These are phyloP conservation scores for Tridacna crocea DNA, from an alignment of 2,888 invertebrate genomes.

Conservation along the genomic window DNA sequence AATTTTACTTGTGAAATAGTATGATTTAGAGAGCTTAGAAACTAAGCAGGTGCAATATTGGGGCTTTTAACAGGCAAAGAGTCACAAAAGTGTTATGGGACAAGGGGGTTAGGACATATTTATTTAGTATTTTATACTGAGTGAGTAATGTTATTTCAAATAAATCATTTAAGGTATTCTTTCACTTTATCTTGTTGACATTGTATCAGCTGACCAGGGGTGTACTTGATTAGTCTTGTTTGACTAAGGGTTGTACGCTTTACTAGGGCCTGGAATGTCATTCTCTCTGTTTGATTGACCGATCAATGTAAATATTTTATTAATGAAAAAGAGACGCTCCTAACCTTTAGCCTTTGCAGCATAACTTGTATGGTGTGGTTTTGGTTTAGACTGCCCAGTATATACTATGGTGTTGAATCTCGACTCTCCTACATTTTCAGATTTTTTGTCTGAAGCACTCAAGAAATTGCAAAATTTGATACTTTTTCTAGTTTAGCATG, in stretches of 20 bases:
- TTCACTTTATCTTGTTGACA: constrained; percentile 23
- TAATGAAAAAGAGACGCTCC: constrained; percentile 13
- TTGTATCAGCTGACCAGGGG: constrained; percentile 28
- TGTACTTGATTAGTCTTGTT: constrained; percentile 21
- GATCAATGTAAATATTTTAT: constrained; percentile 28
- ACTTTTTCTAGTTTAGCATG: too few relatives aligned
- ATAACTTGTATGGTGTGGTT: too few relatives aligned
- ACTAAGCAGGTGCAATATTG: background rate
- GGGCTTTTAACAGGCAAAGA: background rate
- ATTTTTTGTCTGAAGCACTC: too few relatives aligned
- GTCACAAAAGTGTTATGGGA: background rate
- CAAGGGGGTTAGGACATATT: constrained; percentile 1
- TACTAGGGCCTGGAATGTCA: constrained; percentile 6
- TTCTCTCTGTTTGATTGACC: constrained; percentile 22
- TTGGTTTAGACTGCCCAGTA: too few relatives aligned
- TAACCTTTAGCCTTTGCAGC: background rate
- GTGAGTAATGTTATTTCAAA: constrained; percentile 31
- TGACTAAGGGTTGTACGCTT: constrained; percentile 19
- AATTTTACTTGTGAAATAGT: too few relatives aligned
- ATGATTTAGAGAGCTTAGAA: background rate
- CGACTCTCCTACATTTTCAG: too few relatives aligned
- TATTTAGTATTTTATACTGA: constrained; percentile 22
- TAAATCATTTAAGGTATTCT: constrained; percentile 27
- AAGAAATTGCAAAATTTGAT: too few relatives aligned
- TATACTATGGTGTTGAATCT: too few relatives aligned